phyloP scores from a whole-genome alignment of 23 tunicate species.

The Ascidia mentula region DNA sequence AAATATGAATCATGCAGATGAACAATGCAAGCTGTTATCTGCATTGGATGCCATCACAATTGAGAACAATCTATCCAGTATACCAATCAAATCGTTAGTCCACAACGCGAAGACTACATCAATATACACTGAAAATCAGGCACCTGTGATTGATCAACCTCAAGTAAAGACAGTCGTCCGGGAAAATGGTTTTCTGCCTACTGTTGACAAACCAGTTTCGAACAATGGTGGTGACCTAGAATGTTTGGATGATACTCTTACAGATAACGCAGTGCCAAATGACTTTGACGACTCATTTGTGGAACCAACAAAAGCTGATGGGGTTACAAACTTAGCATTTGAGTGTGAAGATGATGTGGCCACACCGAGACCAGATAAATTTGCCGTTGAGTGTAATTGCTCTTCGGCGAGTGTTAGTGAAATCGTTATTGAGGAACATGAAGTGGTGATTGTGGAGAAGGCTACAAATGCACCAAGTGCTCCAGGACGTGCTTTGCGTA shows the following conservation, averaged over 20 bases:
- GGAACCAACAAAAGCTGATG: slow-evolving; percentile 9
- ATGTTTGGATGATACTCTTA: slow-evolving; percentile 27
- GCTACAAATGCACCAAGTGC: slow-evolving; percentile 18
- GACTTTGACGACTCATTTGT: slow-evolving; percentile 15
- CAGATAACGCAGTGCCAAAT: slow-evolving; percentile 2
- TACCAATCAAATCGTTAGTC: too few relatives aligned
- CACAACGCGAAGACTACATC: background rate
- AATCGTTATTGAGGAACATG: slow-evolving; percentile 29
- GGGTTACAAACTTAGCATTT: slow-evolving; percentile 52
- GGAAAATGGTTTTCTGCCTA: background rate
- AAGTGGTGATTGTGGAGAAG: slow-evolving; percentile 43
- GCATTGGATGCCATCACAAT: background rate
- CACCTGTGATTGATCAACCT: background rate
- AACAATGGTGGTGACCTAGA: background rate
- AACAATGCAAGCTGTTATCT: slow-evolving; percentile 28
- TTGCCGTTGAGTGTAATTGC: background rate
- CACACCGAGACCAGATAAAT: slow-evolving; percentile 59
- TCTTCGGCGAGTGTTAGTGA: background rate
- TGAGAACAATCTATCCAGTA: too few relatives aligned
- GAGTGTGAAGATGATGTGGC: slow-evolving; percentile 39
- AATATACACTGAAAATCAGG: background rate
- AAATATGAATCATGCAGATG: slow-evolving; percentile 38
- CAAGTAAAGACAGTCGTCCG: background rate
- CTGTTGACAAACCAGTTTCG: background rate
- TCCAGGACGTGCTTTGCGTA: slow-evolving; percentile 80